A percentile compares a stretch with the other conserved stretches of the same genome.
Evolutionary conservation across 2,113 vertebrate genomes (phyloP).

Genomic region (Zootoca vivipara): DNA sequence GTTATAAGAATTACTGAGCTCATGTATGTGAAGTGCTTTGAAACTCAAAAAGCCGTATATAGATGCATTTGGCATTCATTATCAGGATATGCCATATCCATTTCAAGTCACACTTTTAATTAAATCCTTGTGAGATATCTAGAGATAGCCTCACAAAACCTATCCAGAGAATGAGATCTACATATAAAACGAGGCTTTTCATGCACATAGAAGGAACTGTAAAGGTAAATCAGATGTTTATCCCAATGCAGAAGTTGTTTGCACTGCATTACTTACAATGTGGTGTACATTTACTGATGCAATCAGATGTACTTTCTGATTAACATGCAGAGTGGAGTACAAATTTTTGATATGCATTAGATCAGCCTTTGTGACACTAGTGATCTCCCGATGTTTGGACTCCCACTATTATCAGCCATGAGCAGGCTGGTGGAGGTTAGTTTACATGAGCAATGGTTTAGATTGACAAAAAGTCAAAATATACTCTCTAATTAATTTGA

Average conservation of each 20-base stretch:
- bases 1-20: neutral
- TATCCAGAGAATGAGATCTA: neutral
- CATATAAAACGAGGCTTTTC: neutral
- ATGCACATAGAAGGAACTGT: neutral
- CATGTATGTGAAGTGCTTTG: neutral
- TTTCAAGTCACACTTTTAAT: neutral
- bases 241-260: neutral
- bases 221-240: rapidly evolving
- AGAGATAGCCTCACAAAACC: neutral
- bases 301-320: neutral
- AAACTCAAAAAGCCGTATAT: neutral
- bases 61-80: neutral
- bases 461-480: too few relatives aligned
- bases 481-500: too few relatives aligned
- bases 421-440: too few relatives aligned
- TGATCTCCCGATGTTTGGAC: too few relatives aligned
- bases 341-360: neutral
- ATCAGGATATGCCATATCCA: neutral
- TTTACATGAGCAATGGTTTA: too few relatives aligned
- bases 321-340: neutral
- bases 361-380: too few relatives aligned
- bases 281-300: neutral
- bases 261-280: neutral
- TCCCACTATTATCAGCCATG: too few relatives aligned
- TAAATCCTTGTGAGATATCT: neutral